Base-by-base conservation (phyloP, 2,888 invertebrate genomes). In the Endotricha flammealis region DNA sequence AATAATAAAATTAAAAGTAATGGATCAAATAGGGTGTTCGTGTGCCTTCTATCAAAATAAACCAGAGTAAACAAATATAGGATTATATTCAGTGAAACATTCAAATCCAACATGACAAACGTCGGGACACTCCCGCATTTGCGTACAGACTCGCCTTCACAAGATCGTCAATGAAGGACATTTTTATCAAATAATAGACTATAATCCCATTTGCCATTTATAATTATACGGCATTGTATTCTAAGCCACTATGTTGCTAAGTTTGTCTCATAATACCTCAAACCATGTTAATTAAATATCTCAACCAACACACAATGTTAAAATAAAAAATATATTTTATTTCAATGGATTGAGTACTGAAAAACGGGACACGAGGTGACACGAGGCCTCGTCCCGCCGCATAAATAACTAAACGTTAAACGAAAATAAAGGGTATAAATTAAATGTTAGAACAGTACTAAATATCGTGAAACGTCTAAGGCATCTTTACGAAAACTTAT, bases 11-110 rank as follows among this genome's bases (percentile, higher is more conserved):
- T n/a, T n/a, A n/a, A n/a, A n/a, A n/a, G n/a, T n/a, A n/a, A n/a
- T n/a, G n/a, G n/a, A n/a, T n/a, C n/a, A n/a, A n/a, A n/a, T n/a
- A 52, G 58, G 64, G 53, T 52, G 27, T 36, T 12, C 30, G 24
- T 20, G 28, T 13, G 20, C 36, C 42, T 38, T 46, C 40, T 47
- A 57, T 48, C 46, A 82, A 83, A 85, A 74, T 57, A 85, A 81
- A 83, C 78, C 72, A 81, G 73, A 70, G 67, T 73, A 77, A 83
- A 85, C 85, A 85, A 85, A 85, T 83, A 83, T 81, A 85, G 82
- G 83, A 85, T 85, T 85, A 85, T 85, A 85, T 85, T 85, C 75
- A 83, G 71, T 75, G 80, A 81, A 83, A 85, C 81, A 80, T 80
- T 82, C 62, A 76, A 80, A 76, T 74, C 78, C 79, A 79, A 78